A percentile compares a stretch with the other conserved stretches of the same genome.
Conservation (phyloP, 1,140 invertebrate species). For the Myzus persicae region DNA sequence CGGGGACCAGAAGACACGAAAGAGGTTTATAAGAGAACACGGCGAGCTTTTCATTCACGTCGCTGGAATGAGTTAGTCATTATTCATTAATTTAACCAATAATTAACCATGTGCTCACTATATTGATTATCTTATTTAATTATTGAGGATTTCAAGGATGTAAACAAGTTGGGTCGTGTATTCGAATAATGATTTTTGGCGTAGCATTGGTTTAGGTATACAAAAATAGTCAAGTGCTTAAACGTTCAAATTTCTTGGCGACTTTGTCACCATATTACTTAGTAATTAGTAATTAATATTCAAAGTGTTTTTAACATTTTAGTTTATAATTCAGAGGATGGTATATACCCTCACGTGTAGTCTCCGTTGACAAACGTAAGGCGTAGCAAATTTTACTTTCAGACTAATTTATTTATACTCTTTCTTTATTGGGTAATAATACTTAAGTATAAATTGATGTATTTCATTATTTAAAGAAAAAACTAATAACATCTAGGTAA, state of each 20-base stretch:
- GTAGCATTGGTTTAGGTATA: background rate
- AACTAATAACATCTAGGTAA: no score
- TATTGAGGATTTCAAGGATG: background rate
- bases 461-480: background rate
- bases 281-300: background rate
- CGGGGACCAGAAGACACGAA: background rate
- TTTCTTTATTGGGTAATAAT: background rate
- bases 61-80: background rate
- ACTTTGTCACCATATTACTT: background rate
- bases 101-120: background rate
- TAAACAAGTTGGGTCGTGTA: background rate
- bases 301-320: background rate
- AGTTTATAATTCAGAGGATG: background rate
- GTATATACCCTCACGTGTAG: background rate
- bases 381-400: background rate
- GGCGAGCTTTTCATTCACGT: background rate
- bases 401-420: background rate
- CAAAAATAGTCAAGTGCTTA: background rate
- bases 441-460: background rate
- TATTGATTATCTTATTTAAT: background rate
- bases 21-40: background rate
- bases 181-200: background rate
- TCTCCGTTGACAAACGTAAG: background rate
- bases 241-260: background rate
- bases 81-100: background rate